Base-by-base conservation (phyloP, 2,888 invertebrate species). In the Petrolisthes manimaculis region DNA sequence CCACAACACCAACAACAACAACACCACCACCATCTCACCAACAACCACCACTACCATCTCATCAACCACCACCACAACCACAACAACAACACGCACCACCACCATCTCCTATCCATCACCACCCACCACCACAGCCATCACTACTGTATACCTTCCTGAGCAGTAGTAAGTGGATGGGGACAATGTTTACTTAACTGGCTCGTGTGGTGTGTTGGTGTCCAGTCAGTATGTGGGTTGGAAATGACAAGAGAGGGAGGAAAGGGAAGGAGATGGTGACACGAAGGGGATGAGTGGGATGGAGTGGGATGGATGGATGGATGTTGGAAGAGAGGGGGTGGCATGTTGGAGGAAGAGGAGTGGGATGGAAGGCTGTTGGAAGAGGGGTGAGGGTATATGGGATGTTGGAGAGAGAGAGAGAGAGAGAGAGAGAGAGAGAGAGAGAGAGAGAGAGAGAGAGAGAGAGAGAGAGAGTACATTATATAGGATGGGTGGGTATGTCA, bases 151-250 rank as follows among this genome's bases (percentile, higher is more conserved):
- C 86, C 69, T 85, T 71, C 80, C 55, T 74, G 51, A 56, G 75
- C 61, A 53, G n/a, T n/a, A n/a, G 51, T 86, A 86, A 86, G 81
- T 86, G 86, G 86, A 86, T 86, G 71, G 82, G 77, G 86, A 82
- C 82, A 81, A n/a, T 86, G 86, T 86, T 86, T 86, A 86, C 86
- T 86, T 86, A 86, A 86, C 81, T 81, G 86, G 56, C 86, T 82
- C 75, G 81, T n/a, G n/a, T n/a, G n/a, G n/a, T n/a, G n/a, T n/a
- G n/a, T n/a, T n/a, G n/a, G n/a, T 74, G 86, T 82, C 86, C 86
- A 77, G 86, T 75, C 86, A 82, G n/a, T n/a, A n/a, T n/a, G n/a
- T n/a, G n/a, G n/a, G n/a, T n/a, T n/a, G n/a, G n/a, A n/a, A n/a
- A n/a, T n/a, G n/a, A n/a, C n/a, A n/a, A 75, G 75, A 75, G 75